These are phyloP conservation scores for Eulacestoma nigropectus DNA, from an alignment of 2,113 vertebrate genomes.

Conservation along the genomic window DNA sequence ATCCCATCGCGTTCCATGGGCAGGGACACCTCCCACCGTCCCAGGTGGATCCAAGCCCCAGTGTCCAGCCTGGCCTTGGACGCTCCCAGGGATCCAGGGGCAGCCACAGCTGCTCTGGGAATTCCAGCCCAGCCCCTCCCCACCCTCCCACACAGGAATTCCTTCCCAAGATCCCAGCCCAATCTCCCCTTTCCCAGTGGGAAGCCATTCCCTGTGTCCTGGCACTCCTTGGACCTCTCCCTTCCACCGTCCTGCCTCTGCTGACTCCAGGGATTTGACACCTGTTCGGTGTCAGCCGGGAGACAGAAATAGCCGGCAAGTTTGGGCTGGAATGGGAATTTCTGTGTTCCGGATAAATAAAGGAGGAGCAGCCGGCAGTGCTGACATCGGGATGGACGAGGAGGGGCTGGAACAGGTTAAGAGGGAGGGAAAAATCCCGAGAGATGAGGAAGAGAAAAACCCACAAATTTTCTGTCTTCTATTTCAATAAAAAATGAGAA, in stretches of 20 bases:
- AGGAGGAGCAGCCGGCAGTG: neutral
- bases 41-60: neutral
- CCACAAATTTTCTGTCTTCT: neutral
- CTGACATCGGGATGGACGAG: neutral
- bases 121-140: neutral
- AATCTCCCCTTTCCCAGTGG: neutral
- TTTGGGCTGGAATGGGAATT: neutral
- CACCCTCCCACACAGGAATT: neutral
- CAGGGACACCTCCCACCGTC: neutral
- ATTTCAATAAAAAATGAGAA: neutral
- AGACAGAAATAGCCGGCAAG: neutral
- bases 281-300: neutral
- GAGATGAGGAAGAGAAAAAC: neutral
- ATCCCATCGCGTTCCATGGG: neutral
- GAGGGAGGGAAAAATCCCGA: neutral
- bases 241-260: neutral
- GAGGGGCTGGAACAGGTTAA: neutral
- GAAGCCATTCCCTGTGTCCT: neutral
- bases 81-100: neutral
- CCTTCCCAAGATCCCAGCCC: neutral
- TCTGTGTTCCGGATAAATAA: accelerated
- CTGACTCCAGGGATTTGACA: neutral
- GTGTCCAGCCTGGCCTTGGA: neutral
- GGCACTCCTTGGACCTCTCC: neutral
- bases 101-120: neutral